These are phyloP conservation scores for Bathybates hornii DNA, from an alignment of 2,113 vertebrate species.

Conservation along the genomic window DNA sequence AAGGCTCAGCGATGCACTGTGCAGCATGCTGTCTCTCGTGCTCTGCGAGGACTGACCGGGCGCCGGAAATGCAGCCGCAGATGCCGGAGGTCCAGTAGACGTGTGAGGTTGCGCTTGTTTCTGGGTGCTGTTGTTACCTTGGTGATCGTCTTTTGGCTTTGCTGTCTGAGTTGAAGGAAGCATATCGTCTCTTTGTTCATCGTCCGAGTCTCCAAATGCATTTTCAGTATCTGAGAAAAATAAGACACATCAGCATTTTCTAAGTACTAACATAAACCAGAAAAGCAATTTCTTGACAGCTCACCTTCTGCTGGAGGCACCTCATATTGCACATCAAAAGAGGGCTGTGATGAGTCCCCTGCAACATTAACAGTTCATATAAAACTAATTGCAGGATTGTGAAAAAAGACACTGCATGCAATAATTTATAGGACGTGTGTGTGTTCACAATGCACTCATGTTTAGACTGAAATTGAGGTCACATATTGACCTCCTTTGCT, in stretches of 20 bases:
- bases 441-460: neutral
- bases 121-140: constrained; percentile 40
- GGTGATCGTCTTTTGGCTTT: constrained; percentile 27
- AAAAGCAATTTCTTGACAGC: neutral
- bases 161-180: constrained; percentile 11
- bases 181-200: constrained; percentile 53
- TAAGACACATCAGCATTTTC: neutral
- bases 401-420: neutral
- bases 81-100: neutral
- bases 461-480: neutral
- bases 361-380: constrained; percentile 1
- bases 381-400: neutral
- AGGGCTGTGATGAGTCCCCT: constrained; percentile 54
- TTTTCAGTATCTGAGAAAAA: constrained; percentile 42
- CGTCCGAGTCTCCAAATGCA: constrained; percentile 61
- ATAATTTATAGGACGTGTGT: neutral
- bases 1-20: constrained; percentile 65
- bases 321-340: constrained; percentile 61
- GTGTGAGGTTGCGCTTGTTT: constrained; percentile 21
- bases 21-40: constrained; percentile 42
- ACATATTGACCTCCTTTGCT: neutral
- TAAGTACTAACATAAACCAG: neutral
- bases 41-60: neutral
- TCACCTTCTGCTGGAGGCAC: constrained; percentile 61
- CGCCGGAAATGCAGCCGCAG: neutral